Evolutionary conservation across 2,888 invertebrate genomes (phyloP).

Genomic region (Osmoderma eremita): DNA sequence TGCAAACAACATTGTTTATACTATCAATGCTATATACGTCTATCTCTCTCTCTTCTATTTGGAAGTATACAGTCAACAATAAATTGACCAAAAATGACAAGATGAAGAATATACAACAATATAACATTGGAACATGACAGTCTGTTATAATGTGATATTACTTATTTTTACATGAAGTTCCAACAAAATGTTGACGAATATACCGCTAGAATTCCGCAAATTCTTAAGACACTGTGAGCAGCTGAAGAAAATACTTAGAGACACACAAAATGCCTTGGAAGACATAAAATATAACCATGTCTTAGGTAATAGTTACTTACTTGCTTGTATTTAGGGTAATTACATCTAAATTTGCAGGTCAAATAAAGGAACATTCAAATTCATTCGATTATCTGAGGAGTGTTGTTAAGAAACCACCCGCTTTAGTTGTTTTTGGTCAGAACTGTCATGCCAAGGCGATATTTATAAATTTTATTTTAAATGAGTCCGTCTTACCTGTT

Average conservation of each 20-base stretch:
- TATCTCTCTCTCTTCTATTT: slow-evolving; percentile 12
- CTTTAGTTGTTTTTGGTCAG: slow-evolving; percentile 79
- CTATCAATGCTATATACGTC: neutral
- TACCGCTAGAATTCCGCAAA: slow-evolving; percentile 57
- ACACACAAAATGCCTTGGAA: slow-evolving; percentile 59
- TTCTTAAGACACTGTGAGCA: slow-evolving; percentile 59
- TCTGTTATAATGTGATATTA: slow-evolving; percentile 20
- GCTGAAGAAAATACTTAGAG: slow-evolving; percentile 59
- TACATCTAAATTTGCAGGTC: slow-evolving; percentile 51
- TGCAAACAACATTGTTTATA: too few species aligned
- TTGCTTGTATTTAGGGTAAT: neutral
- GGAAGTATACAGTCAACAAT: too few species aligned
- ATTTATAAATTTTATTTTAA: slow-evolving; percentile 78
- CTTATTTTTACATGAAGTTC: slow-evolving; percentile 10
- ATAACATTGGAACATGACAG: slow-evolving; percentile 25
- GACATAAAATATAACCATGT: slow-evolving; percentile 59
- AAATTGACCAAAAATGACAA: slow-evolving; percentile 20
- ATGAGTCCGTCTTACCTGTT: slow-evolving; percentile 72
- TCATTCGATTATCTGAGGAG: slow-evolving; percentile 55
- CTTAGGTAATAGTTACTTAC: slow-evolving; percentile 44
- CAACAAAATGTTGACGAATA: slow-evolving; percentile 41
- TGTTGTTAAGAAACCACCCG: slow-evolving; percentile 65
- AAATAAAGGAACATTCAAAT: slow-evolving; percentile 58
- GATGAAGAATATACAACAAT: slow-evolving; percentile 4
- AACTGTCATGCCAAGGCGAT: slow-evolving; percentile 75